Evolutionary conservation across 2,888 invertebrate genomes (phyloP).

Genomic region (Synergus itoensis): DNA sequence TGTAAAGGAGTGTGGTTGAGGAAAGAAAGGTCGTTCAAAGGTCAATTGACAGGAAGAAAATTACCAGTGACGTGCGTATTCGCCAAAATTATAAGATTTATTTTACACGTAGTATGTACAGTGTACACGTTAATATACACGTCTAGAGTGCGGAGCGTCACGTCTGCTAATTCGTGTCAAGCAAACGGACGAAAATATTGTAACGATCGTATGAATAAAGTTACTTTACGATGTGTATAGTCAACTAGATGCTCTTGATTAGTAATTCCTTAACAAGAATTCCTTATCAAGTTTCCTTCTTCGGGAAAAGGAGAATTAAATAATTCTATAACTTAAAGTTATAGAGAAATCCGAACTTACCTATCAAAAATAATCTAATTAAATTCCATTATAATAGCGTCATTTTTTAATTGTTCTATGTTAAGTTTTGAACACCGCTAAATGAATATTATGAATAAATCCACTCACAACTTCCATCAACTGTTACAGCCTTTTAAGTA

Average conservation of each 20-base stretch:
- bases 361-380: neutral
- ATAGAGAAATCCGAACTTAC: neutral
- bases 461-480: neutral
- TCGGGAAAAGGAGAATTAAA: neutral
- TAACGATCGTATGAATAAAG: slow-evolving; percentile 72
- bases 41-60: slow-evolving; percentile 19
- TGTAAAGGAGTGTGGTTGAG: neutral
- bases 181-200: slow-evolving; percentile 61
- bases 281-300: neutral
- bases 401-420: neutral
- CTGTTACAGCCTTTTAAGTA: neutral
- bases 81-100: slow-evolving; percentile 32
- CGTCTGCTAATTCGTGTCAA: slow-evolving; percentile 20
- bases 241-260: slow-evolving; percentile 1
- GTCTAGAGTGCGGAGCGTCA: slow-evolving; percentile 22
- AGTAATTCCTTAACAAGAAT: neutral
- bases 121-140: slow-evolving; percentile 38
- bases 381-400: neutral
- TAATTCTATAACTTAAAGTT: neutral
- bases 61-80: slow-evolving; percentile 24
- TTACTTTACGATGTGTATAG: slow-evolving; percentile 64
- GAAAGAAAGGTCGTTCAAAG: neutral
- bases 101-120: slow-evolving; percentile 40
- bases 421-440: neutral
- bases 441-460: neutral